Evolutionary conservation across 2,113 vertebrate genomes (phyloP).

Genomic region (Sakesphorus luctuosus): DNA sequence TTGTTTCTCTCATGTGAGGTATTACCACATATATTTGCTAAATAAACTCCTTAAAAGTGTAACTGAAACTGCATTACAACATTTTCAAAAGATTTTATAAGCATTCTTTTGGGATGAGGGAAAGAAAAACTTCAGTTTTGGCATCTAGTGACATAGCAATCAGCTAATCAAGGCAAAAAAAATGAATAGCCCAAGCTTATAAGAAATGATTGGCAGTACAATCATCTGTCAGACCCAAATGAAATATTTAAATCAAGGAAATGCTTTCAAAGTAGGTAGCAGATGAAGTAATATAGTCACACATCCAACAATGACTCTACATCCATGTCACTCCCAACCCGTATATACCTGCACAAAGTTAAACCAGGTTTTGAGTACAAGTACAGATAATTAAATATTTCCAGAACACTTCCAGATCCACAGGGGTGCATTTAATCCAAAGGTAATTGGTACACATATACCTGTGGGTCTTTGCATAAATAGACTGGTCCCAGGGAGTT

Average conservation of each 20-base stretch:
- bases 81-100: conserved; percentile 13
- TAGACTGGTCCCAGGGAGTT: background rate
- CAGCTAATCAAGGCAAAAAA: conserved; percentile 14
- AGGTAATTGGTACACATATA: background rate
- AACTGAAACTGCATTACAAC: background rate
- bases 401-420: background rate
- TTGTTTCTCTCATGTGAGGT: background rate
- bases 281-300: background rate
- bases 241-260: background rate
- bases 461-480: background rate
- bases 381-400: background rate
- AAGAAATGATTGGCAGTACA: background rate
- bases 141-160: background rate
- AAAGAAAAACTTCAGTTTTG: background rate
- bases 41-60: conserved; percentile 20
- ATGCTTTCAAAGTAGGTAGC: background rate
- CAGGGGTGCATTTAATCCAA: background rate
- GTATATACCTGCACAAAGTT: background rate
- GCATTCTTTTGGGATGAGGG: background rate
- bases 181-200: background rate
- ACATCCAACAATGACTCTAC: background rate
- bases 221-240: background rate
- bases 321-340: background rate
- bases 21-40: background rate
- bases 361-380: background rate